Base-by-base conservation (phyloP, 2,113 vertebrate genomes). In the Antechinus stuartii region DNA sequence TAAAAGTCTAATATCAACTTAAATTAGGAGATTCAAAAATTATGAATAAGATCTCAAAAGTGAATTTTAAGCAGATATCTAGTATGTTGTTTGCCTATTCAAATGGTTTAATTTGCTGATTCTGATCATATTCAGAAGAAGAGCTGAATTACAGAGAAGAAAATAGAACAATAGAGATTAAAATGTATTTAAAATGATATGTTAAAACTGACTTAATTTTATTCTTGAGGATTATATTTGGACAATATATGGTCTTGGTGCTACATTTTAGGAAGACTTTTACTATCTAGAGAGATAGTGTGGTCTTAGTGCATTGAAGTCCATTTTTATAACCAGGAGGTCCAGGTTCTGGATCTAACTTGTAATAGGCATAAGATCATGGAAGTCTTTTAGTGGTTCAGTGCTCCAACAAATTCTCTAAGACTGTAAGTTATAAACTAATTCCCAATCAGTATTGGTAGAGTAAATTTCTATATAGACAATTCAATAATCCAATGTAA, bases 81-180 rank as follows among this genome's bases (percentile, higher is more conserved):
- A 22, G 16, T 76, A 42, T 76, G 22, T 76, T 76, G 10, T 76
- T 42, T 76, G 68, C 68, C 35, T 42, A 26, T 54, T 19, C 91
- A 96, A 90, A 93, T 76, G 23, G 1, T 91, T 35, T 61, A 22
- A 76, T 76, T 90, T 97, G 57, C 30, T 92, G 92, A 92, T 50
- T 9, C 50, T 94, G 90, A 95, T 9, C 76, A 35, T 47, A 92
- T 61, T 91, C 50, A 90, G 50, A 91, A 25, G 46, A 95, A 27
- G 47, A 95, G 26, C 8, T 76, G 35, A 76, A 76, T 7, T 76
- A 16, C n/a, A n/a, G 35, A 94, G 96, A 96, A 90, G 30, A 93
- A 96, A 35, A 91, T 91, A 92, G 84, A 96, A 55, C 24, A 90
- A 35, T 95, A 11, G 91, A 97, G 95, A 95, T 3, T 91, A 91